A percentile compares a stretch with the other conserved stretches of the same genome.
Conservation (phyloP, 2,888 invertebrate genomes). For the Acronicta leporina region DNA sequence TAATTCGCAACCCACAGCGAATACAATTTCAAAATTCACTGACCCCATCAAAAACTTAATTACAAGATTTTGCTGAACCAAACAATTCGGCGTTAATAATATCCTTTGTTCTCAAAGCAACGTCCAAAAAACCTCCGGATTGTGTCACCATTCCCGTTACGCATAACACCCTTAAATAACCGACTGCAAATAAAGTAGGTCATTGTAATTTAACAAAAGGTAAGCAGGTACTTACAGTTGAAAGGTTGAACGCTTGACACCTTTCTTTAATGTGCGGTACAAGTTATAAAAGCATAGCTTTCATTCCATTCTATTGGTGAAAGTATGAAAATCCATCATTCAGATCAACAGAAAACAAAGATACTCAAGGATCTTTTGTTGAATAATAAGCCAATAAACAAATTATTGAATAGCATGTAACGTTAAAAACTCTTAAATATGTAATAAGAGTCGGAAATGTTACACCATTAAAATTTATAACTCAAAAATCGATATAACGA, state of each 20-base stretch:
- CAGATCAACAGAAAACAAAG: too few relatives aligned
- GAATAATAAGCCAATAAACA: too few relatives aligned
- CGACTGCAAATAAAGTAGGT: conserved; percentile 49
- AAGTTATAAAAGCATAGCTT: conserved; percentile 32
- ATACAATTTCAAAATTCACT: conserved; percentile 8
- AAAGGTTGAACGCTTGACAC: conserved; percentile 30
- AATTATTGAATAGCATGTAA: too few relatives aligned
- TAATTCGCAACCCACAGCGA: neutral
- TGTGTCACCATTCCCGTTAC: conserved; percentile 35
- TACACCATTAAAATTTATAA: too few relatives aligned
- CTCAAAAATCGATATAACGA: too few relatives aligned
- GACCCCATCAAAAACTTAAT: conserved; percentile 41
- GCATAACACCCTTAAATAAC: conserved; percentile 48
- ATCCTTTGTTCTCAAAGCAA: conserved; percentile 40
- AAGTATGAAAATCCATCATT: too few relatives aligned
- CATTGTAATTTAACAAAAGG: conserved; percentile 56
- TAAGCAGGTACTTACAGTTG: conserved; percentile 33
- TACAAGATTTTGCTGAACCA: conserved; percentile 39
- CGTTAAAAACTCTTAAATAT: too few relatives aligned
- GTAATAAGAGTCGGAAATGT: too few relatives aligned
- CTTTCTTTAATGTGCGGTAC: conserved; percentile 26
- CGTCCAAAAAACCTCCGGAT: conserved; percentile 37
- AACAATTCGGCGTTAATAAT: conserved; percentile 47
- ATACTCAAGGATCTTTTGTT: too few relatives aligned
- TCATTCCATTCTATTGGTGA: neutral